Evolutionary conservation across 2,113 vertebrate genomes (phyloP).

Genomic region (Ornithorhynchus anatinus): DNA sequence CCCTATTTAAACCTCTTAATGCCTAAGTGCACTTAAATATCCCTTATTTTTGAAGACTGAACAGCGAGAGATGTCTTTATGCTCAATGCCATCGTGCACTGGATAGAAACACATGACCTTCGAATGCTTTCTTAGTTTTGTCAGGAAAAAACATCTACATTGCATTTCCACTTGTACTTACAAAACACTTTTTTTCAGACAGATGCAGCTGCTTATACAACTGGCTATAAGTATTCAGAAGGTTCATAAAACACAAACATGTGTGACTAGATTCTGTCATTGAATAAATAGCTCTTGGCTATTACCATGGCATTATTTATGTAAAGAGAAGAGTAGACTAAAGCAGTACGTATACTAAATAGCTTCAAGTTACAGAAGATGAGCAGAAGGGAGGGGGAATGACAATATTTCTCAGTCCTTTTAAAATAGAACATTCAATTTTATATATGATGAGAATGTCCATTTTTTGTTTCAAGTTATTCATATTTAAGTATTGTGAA

Average conservation of each 20-base stretch:
- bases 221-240: background rate
- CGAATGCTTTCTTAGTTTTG: no score
- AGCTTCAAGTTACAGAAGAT: no score
- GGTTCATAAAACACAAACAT: background rate
- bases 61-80: no score
- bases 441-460: slow-evolving; percentile 1
- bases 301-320: background rate
- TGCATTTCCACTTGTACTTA: background rate
- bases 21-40: no score
- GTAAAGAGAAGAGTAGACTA: no score
- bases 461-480: background rate
- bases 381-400: no score
- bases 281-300: background rate
- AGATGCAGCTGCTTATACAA: background rate
- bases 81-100: no score
- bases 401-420: background rate
- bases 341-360: no score
- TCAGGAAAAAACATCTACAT: background rate
- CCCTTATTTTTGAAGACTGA: no score
- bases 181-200: background rate
- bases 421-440: slow-evolving; percentile 6
- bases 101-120: no score
- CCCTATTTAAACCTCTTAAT: no score
- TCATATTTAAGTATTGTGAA: no score
- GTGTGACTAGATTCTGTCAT: background rate